These are phyloP conservation scores for Eubasilissa regina DNA, from an alignment of 1,140 invertebrate species.

Conservation along the genomic window DNA sequence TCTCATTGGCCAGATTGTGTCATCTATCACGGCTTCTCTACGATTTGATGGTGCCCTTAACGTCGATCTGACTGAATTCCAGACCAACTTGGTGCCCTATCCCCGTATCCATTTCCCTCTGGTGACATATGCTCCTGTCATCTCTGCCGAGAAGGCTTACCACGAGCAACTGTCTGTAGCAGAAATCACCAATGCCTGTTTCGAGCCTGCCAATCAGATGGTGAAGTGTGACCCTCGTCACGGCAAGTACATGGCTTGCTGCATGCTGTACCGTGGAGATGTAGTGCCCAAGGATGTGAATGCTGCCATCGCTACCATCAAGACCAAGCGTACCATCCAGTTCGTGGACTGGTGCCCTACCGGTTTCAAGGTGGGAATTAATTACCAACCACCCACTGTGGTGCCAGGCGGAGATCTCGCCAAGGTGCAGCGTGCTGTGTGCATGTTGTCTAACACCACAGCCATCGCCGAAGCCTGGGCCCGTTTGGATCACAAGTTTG, in stretches of 20 bases:
- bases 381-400: constrained; percentile 86
- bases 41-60: constrained; percentile 92
- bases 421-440: constrained; percentile 81
- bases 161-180: constrained; percentile 87
- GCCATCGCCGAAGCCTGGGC: constrained; percentile 87
- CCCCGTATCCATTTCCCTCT: constrained; percentile 89
- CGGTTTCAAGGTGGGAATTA: constrained; percentile 88
- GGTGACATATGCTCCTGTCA: constrained; percentile 89
- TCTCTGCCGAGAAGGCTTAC: constrained; percentile 90
- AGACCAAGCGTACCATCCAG: constrained; percentile 88
- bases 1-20: constrained; percentile 89
- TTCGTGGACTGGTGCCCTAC: constrained; percentile 95
- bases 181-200: constrained; percentile 92
- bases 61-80: constrained; percentile 92
- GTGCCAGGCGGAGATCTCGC: constrained; percentile 87
- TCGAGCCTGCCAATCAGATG: constrained; percentile 93
- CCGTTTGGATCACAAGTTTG: constrained; percentile 86
- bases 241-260: constrained; percentile 93
- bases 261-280: constrained; percentile 85
- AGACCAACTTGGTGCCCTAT: constrained; percentile 90
- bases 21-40: constrained; percentile 90
- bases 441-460: constrained; percentile 89
- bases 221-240: constrained; percentile 93
- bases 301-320: constrained; percentile 88
- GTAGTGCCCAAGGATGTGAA: constrained; percentile 88